Percentiles rank a stretch among this genome's conserved stretches.
These are phyloP conservation scores for Anas georgica DNA, from an alignment of 2,797 vertebrate species.

Conservation along the genomic window DNA sequence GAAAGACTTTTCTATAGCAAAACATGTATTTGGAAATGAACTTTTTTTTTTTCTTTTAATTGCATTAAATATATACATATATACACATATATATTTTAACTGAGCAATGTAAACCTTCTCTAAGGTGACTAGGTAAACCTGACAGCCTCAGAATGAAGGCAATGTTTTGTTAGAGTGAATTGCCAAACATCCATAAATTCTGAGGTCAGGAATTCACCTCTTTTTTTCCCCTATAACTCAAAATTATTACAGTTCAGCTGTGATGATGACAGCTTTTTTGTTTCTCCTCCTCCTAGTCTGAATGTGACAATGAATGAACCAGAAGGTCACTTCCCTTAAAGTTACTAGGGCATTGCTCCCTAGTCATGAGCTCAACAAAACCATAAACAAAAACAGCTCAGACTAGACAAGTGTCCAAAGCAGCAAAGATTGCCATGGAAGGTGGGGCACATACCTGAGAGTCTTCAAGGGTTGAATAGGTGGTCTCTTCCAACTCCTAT, in stretches of 20 bases:
- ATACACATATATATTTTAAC: background rate
- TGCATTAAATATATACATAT: background rate
- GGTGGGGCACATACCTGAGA: background rate
- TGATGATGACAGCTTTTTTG: background rate
- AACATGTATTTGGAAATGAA: background rate
- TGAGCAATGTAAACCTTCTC: background rate
- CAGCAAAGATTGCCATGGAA: background rate
- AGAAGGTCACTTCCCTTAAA: background rate
- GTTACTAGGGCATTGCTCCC: background rate
- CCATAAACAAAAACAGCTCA: background rate
- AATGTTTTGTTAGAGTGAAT: background rate
- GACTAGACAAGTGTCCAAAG: background rate
- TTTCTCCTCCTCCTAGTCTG: background rate
- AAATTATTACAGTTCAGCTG: background rate
- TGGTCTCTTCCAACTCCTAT: background rate
- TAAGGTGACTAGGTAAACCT: background rate
- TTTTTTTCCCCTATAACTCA: background rate
- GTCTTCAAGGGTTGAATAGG: rapidly evolving
- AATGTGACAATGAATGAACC: background rate
- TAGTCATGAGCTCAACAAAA: background rate
- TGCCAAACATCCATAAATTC: background rate
- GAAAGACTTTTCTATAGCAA: background rate
- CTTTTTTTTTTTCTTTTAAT: background rate
- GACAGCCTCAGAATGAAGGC: background rate
- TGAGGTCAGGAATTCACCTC: background rate